Conservation (phyloP, 2,797 vertebrate genomes). For the Sebastes itinus region DNA sequence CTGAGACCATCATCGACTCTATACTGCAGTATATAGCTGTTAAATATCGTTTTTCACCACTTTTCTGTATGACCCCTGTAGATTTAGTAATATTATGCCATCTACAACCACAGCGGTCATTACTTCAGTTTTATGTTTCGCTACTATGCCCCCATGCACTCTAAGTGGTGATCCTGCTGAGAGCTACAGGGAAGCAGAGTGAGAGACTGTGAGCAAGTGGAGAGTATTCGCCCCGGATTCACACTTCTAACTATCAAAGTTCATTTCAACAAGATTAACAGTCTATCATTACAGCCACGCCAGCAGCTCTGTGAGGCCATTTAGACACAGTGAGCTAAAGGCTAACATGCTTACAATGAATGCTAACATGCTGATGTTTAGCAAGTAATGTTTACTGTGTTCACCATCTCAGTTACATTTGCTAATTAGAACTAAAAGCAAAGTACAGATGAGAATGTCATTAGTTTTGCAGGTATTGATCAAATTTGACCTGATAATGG, state of each 20-base stretch:
- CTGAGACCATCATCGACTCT: slow-evolving; percentile 18
- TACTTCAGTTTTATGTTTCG: slow-evolving; percentile 47
- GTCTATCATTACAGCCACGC: neutral
- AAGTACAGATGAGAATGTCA: neutral
- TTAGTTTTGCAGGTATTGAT: neutral
- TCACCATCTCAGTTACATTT: neutral
- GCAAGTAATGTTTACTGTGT: neutral
- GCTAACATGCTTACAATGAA: neutral
- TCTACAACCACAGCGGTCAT: slow-evolving; percentile 32
- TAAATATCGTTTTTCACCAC: slow-evolving; percentile 50
- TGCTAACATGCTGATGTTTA: neutral
- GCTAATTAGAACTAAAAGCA: neutral
- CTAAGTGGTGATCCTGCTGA: slow-evolving; percentile 17
- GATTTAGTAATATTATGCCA: slow-evolving; percentile 44
- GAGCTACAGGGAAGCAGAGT: slow-evolving; percentile 15
- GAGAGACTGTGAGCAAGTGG: neutral
- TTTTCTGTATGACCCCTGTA: slow-evolving; percentile 25
- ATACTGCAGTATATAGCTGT: slow-evolving; percentile 26
- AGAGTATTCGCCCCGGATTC: neutral
- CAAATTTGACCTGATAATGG: neutral
- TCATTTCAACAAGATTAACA: slow-evolving; percentile 2
- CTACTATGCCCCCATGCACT: neutral
- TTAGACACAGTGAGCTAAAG: neutral
- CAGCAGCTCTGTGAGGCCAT: neutral
- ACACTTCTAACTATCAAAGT: slow-evolving; percentile 5